A percentile compares a stretch with the other conserved stretches of the same genome.
Evolutionary conservation across 2,113 vertebrate genomes (phyloP).

Genomic region (Callithrix jacchus): DNA sequence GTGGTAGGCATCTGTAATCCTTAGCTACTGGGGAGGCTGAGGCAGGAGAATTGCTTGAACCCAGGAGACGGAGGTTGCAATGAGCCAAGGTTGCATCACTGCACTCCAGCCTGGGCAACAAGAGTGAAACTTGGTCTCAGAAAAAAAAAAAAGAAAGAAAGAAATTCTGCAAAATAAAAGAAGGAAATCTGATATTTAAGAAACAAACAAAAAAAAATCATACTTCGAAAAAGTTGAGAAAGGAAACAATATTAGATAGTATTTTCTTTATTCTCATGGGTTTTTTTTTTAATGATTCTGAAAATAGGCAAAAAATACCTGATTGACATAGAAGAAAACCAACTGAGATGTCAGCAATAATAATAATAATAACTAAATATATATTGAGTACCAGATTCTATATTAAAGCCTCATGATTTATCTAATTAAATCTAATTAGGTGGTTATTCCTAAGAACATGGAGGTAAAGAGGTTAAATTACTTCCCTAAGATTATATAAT

Average conservation of each 20-base stretch:
- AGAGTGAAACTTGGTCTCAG: background rate
- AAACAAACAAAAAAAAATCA: background rate
- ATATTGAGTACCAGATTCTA: background rate
- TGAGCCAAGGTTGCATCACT: background rate
- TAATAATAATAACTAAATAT: background rate
- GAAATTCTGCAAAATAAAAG: background rate
- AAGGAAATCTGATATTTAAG: background rate
- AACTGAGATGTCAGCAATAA: background rate
- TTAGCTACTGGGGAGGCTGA: too few species aligned
- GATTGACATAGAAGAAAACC: background rate
- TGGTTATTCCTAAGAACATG: background rate
- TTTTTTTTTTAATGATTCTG: background rate
- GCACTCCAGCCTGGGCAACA: background rate
- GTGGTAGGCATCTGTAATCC: background rate
- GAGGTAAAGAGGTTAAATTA: slow-evolving; percentile 1
- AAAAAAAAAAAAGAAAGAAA: background rate
- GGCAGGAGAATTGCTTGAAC: too few species aligned
- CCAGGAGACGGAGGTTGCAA: background rate
- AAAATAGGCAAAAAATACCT: background rate
- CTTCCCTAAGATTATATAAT: background rate
- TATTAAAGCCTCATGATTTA: background rate
- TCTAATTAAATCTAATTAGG: background rate
- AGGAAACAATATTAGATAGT: background rate
- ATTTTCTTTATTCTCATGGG: background rate
- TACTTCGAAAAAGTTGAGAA: background rate